phyloP scores from a whole-genome alignment of 1,140 invertebrate genomes.

The Pachypsylla venusta region DNA sequence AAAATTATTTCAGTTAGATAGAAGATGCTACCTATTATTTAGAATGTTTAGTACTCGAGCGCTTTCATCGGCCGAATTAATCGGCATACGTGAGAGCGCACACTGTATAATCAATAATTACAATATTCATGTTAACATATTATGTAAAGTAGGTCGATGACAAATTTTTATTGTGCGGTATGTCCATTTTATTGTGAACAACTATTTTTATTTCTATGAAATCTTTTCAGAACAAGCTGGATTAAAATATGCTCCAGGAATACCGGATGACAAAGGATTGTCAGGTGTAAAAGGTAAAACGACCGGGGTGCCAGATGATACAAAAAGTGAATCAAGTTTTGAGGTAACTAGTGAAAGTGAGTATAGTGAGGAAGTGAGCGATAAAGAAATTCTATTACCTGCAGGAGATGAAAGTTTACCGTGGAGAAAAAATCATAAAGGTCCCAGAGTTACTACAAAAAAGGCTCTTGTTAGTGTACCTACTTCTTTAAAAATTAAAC shows the following conservation, averaged over 20 bases:
- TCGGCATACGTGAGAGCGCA: no score
- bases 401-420: slow-evolving; percentile 37
- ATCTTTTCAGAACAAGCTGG: slow-evolving; percentile 32
- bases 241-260: slow-evolving; percentile 28
- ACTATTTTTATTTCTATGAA: slow-evolving; percentile 16
- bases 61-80: no score
- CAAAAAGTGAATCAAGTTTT: not conserved
- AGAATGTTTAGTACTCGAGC: no score
- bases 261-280: slow-evolving; percentile 19
- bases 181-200: no score
- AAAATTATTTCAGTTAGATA: no score
- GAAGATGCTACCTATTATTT: no score
- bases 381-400: slow-evolving; percentile 31
- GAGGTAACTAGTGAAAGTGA: slow-evolving; percentile 21
- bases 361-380: slow-evolving; percentile 20
- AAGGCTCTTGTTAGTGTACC: slow-evolving; percentile 1
- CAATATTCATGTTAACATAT: no score
- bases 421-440: slow-evolving; percentile 30
- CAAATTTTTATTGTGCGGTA: no score
- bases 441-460: slow-evolving; percentile 7
- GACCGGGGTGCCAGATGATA: slow-evolving; percentile 22
- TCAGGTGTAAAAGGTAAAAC: slow-evolving; percentile 23
- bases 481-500: not conserved
- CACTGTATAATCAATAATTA: no score
- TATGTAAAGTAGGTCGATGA: no score